Evolutionary conservation across 2,888 invertebrate genomes (phyloP).

Genomic region (Chaetogeoica ovagalla): DNA sequence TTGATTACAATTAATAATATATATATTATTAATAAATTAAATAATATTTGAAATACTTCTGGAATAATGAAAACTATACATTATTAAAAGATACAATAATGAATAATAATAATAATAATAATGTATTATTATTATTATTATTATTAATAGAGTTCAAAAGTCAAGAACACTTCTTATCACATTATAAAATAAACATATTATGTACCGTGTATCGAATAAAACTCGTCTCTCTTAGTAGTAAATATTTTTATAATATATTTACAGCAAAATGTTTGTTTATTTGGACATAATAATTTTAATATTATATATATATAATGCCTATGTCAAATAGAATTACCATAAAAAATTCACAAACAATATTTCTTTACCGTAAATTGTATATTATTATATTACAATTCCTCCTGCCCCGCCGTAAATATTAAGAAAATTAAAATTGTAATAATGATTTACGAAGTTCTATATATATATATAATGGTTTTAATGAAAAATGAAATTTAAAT

Average conservation of each 20-base stretch:
- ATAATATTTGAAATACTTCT: conserved; percentile 16
- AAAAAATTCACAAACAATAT: background rate
- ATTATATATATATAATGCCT: background rate
- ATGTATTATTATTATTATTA: no score
- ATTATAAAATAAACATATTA: conserved; percentile 28
- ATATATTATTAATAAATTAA: background rate
- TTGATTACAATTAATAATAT: conserved; percentile 6
- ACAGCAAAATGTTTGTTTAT: background rate
- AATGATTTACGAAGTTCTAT: conserved; percentile 30
- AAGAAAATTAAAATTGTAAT: background rate
- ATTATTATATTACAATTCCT: background rate
- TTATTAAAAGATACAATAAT: conserved; percentile 8
- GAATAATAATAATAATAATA: no score
- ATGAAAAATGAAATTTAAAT: conserved; percentile 51
- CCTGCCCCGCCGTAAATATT: background rate
- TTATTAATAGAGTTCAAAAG: conserved; percentile 15
- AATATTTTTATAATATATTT: conserved; percentile 5
- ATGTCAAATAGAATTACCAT: conserved; percentile 4
- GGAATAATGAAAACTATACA: conserved; percentile 6
- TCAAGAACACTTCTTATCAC: conserved; percentile 36
- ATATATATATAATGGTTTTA: no score
- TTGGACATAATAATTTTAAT: background rate
- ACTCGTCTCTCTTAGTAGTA: conserved; percentile 12
- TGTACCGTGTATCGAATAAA: conserved; percentile 30
- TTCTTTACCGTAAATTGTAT: background rate